These are phyloP conservation scores for Epinephelus fuscoguttatus DNA, from an alignment of 2,113 vertebrate genomes.

Conservation along the genomic window DNA sequence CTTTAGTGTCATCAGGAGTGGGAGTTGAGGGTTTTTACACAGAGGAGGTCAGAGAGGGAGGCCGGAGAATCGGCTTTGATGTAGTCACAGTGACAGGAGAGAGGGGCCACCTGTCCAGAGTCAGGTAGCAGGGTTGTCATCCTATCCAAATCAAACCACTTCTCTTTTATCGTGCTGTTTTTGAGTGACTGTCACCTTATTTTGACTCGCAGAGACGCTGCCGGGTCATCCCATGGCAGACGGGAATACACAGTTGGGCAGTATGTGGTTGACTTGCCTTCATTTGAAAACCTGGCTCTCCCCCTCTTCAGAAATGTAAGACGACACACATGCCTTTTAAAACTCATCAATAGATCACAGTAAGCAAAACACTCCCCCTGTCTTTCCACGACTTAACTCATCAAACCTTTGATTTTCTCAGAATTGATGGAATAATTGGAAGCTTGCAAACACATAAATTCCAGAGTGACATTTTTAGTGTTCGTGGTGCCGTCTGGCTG, in stretches of 20 bases:
- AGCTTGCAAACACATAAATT: conserved; percentile 72
- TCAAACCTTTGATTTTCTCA: conserved; percentile 64
- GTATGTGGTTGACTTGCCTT: conserved; percentile 91
- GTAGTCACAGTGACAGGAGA: conserved; percentile 92
- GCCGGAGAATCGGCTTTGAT: conserved; percentile 94
- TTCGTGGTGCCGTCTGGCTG: conserved; percentile 78
- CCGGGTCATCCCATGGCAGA: conserved; percentile 76
- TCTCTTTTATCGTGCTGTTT: conserved; percentile 42
- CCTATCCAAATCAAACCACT: background rate
- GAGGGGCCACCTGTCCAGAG: conserved; percentile 90
- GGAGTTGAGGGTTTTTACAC: conserved; percentile 95
- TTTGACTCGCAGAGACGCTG: conserved; percentile 62
- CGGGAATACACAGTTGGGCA: conserved; percentile 89
- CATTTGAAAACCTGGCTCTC: conserved; percentile 92
- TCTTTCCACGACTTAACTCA: conserved; percentile 44
- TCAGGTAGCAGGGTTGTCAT: conserved; percentile 84
- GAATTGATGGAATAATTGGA: conserved; percentile 77
- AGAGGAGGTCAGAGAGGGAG: conserved; percentile 92
- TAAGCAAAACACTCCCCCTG: conserved; percentile 21
- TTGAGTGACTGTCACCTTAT: conserved; percentile 4
- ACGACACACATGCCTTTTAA: conserved; percentile 22
- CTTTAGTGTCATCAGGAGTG: conserved; percentile 84
- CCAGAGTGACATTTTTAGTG: conserved; percentile 79
- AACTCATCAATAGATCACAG: conserved; percentile 64
- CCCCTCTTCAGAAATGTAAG: conserved; percentile 92